These are phyloP conservation scores for Perca fluviatilis DNA, from an alignment of 2,113 vertebrate species.

Conservation along the genomic window DNA sequence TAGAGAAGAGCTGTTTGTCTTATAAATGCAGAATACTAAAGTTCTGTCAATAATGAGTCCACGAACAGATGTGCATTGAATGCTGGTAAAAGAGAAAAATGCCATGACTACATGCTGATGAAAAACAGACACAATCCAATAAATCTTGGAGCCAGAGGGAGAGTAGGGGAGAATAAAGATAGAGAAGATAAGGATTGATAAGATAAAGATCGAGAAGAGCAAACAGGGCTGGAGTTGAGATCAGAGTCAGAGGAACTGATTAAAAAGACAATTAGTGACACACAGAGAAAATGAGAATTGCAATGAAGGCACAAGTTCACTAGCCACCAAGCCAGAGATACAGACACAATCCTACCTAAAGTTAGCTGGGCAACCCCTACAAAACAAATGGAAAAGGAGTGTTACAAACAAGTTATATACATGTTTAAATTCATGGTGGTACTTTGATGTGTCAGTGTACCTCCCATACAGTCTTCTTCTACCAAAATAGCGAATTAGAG, in stretches of 20 bases:
- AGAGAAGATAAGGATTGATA: conserved; percentile 16
- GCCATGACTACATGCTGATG: conserved; percentile 73
- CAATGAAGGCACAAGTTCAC: conserved; percentile 80
- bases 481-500: conserved; percentile 34
- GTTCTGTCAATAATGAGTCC: conserved; percentile 55
- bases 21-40: conserved; percentile 32
- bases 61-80: conserved; percentile 59
- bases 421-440: background rate
- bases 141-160: conserved; percentile 46
- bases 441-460: conserved; percentile 23
- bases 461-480: conserved; percentile 41
- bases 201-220: conserved; percentile 43
- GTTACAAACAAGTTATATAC: conserved; percentile 51
- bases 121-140: conserved; percentile 73
- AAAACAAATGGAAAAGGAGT: conserved; percentile 77
- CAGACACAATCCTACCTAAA: conserved; percentile 85
- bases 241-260: conserved; percentile 73
- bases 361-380: conserved; percentile 87
- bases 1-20: conserved; percentile 12
- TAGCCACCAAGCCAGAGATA: conserved; percentile 77
- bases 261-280: conserved; percentile 71
- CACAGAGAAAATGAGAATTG: conserved; percentile 72
- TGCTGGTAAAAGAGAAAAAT: conserved; percentile 57
- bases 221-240: conserved; percentile 59
- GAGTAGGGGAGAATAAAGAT: conserved; percentile 24